Evolutionary conservation across 2,888 invertebrate species (phyloP).

Genomic region (Synergus itoensis): DNA sequence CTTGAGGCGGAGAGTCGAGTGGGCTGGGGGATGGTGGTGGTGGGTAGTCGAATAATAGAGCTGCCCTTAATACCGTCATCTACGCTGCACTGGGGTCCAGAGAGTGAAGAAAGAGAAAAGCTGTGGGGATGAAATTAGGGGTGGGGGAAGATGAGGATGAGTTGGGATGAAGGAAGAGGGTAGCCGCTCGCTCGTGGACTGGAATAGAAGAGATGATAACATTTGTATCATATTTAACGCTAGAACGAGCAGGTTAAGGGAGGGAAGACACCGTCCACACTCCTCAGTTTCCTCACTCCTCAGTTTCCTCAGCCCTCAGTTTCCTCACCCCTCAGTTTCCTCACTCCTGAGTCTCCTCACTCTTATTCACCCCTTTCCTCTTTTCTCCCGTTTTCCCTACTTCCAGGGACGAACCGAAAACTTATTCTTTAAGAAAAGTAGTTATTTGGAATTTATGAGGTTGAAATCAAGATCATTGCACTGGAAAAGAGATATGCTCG

Average conservation of each 20-base stretch:
- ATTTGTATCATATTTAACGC: slow-evolving; percentile 76
- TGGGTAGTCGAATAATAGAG: slow-evolving; percentile 73
- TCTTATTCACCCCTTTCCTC: not conserved
- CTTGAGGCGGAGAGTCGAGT: slow-evolving; percentile 67
- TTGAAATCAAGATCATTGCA: not conserved
- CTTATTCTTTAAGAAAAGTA: not conserved
- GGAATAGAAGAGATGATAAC: slow-evolving; percentile 75
- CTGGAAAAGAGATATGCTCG: not conserved
- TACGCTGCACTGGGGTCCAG: slow-evolving; percentile 62
- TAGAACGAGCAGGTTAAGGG: slow-evolving; percentile 73
- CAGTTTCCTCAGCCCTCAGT: no score
- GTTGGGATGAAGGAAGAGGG: slow-evolving; percentile 35
- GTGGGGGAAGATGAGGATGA: slow-evolving; percentile 17
- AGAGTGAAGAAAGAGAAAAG: slow-evolving; percentile 35
- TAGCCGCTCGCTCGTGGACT: slow-evolving; percentile 56
- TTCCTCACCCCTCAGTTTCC: not conserved
- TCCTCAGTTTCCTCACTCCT: no score
- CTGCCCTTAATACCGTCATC: slow-evolving; percentile 72
- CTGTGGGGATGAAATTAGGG: slow-evolving; percentile 31
- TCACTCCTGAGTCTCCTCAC: not conserved
- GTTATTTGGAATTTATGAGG: not conserved
- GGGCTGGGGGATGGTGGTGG: slow-evolving; percentile 50
- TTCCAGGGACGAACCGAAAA: not conserved
- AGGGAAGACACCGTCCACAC: slow-evolving; percentile 52
- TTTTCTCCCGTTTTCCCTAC: not conserved